Evolutionary conservation across 1,140 invertebrate species (phyloP).

Genomic region (Limonius californicus): DNA sequence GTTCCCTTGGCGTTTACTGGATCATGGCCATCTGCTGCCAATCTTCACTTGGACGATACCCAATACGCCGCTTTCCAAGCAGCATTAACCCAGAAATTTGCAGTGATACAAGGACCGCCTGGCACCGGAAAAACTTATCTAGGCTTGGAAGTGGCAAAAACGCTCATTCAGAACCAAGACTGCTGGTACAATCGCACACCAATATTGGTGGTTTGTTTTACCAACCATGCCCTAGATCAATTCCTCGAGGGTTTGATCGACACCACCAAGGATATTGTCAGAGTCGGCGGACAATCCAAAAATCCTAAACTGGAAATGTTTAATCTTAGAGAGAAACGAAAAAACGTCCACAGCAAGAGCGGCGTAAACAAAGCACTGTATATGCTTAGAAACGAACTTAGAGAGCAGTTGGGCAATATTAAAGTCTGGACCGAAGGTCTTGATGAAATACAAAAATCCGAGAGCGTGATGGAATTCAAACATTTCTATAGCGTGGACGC

Average conservation of each 20-base stretch:
- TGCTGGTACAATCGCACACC: slow-evolving; percentile 44
- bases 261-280: slow-evolving; percentile 57
- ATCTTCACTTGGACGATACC: slow-evolving; percentile 53
- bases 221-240: slow-evolving; percentile 86
- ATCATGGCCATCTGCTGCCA: slow-evolving; percentile 45
- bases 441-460: slow-evolving; percentile 3
- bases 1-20: background rate
- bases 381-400: slow-evolving; percentile 8
- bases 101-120: slow-evolving; percentile 76
- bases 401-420: too few species aligned
- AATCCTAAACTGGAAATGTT: slow-evolving; percentile 53
- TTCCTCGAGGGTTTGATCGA: slow-evolving; percentile 71
- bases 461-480: slow-evolving; percentile 24
- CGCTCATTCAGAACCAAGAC: slow-evolving; percentile 53
- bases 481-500: slow-evolving; percentile 25
- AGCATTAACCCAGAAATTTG: slow-evolving; percentile 60
- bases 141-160: slow-evolving; percentile 63
- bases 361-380: background rate
- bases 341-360: too few species aligned
- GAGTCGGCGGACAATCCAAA: slow-evolving; percentile 70
- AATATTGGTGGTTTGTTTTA: slow-evolving; percentile 78
- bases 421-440: background rate
- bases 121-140: slow-evolving; percentile 79
- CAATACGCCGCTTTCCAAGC: slow-evolving; percentile 58
- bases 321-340: slow-evolving; percentile 45